phyloP scores from a whole-genome alignment of 2,888 invertebrate genomes.

The Odontomyia ornata region DNA sequence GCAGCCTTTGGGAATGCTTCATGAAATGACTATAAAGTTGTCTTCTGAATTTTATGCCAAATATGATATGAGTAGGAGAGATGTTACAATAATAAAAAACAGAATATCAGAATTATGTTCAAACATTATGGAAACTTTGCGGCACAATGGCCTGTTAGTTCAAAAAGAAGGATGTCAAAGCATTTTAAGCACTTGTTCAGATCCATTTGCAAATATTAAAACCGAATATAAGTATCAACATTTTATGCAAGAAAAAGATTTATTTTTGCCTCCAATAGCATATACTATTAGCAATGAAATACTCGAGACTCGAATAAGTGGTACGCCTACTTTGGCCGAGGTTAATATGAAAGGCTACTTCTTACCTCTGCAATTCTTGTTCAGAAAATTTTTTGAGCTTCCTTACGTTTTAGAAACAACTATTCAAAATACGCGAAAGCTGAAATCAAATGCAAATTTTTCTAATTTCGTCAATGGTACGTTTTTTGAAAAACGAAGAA shows the following conservation, averaged over 20 bases:
- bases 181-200: background rate
- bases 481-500: background rate
- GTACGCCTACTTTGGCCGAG: background rate
- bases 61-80: background rate
- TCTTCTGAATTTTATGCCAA: background rate
- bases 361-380: background rate
- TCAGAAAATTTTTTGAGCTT: conserved; percentile 13
- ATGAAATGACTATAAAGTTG: no score
- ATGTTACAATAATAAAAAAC: background rate
- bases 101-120: background rate
- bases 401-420: no score
- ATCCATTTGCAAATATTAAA: background rate
- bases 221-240: no score
- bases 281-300: conserved; percentile 16
- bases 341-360: background rate
- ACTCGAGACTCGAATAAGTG: background rate
- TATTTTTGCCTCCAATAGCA: no score
- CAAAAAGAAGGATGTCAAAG: no score
- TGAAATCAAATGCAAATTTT: background rate
- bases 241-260: no score
- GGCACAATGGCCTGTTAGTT: no score
- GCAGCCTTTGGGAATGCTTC: no score
- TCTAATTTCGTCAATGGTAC: background rate
- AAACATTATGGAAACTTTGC: background rate
- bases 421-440: no score